Conservation (phyloP, 2,113 vertebrate species). For the Tupaia chinensis region DNA sequence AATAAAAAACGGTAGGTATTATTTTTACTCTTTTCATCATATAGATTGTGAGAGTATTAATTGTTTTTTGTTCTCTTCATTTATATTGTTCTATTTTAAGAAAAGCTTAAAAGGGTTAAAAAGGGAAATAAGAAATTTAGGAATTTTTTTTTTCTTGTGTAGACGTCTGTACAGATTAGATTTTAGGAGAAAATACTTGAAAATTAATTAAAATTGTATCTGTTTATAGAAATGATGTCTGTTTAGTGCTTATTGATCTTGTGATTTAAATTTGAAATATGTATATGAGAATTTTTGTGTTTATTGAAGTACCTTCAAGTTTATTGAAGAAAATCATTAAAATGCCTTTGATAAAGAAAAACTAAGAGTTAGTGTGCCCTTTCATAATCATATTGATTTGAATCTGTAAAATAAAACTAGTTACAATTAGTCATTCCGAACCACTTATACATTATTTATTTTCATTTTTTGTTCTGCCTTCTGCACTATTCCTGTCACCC, state of each 20-base stretch:
- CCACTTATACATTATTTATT: constrained; percentile 45
- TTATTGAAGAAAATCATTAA: constrained; percentile 51
- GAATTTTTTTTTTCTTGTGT: constrained; percentile 24
- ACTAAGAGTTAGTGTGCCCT: neutral
- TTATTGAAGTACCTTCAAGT: constrained; percentile 24
- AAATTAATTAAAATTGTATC: constrained; percentile 33
- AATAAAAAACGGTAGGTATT: constrained; percentile 35
- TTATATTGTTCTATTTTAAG: neutral
- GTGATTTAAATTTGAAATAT: constrained; percentile 14
- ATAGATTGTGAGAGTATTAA: constrained; percentile 35
- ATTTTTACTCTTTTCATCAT: constrained; percentile 48
- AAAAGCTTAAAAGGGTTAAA: constrained; percentile 20
- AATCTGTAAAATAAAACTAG: constrained; percentile 37
- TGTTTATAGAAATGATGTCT: neutral
- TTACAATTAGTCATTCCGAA: constrained; percentile 16
- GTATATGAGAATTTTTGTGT: constrained; percentile 47
- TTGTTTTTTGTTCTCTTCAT: constrained; percentile 49
- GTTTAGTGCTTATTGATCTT: neutral
- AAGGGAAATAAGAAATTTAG: constrained; percentile 4
- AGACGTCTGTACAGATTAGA: constrained; percentile 14
- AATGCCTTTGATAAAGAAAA: constrained; percentile 22
- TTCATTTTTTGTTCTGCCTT: constrained; percentile 34
- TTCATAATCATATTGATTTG: constrained; percentile 42
- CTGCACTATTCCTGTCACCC: neutral
- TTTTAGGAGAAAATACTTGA: constrained; percentile 54